Percentiles rank a stretch among this genome's conserved stretches.
These are phyloP conservation scores for Amitus sp. DNA, from an alignment of 2,888 invertebrate genomes.

Conservation along the genomic window DNA sequence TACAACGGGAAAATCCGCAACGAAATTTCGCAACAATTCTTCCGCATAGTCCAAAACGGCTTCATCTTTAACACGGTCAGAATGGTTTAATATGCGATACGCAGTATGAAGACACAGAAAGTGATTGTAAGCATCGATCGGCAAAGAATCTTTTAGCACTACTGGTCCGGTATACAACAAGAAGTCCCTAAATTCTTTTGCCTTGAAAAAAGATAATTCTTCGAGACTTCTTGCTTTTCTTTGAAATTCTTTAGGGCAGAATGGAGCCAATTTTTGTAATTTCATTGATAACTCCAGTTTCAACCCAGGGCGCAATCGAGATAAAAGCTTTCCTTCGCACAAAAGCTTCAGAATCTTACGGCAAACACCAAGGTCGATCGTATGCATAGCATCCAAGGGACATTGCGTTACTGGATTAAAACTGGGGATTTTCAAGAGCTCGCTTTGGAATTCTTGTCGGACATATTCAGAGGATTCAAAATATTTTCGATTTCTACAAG, in stretches of 20 bases:
- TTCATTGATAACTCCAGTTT: not conserved
- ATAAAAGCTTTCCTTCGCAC: not conserved
- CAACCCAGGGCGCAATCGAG: not conserved
- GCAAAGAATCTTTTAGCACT: not conserved
- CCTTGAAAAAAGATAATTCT: constrained; percentile 8
- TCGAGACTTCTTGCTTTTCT: constrained; percentile 3
- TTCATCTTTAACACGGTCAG: not conserved
- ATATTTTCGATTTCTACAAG: not conserved
- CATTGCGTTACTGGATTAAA: constrained; percentile 4
- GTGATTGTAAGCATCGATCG: constrained; percentile 7
- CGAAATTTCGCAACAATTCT: constrained; percentile 10
- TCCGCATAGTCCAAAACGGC: constrained; percentile 8
- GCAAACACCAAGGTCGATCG: constrained; percentile 2
- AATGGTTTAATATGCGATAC: constrained; percentile 4
- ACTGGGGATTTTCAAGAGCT: not conserved
- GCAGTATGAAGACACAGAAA: constrained; percentile 9
- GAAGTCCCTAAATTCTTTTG: constrained; percentile 12
- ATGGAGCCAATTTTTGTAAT: not conserved
- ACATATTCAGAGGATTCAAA: not conserved
- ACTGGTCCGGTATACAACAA: constrained; percentile 7
- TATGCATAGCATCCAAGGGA: constrained; percentile 14
- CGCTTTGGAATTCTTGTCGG: not conserved
- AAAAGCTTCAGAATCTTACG: not conserved
- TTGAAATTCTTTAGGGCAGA: not conserved
- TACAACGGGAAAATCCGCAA: constrained; percentile 3